Conservation (phyloP, 2,888 invertebrate species). For the Melanostoma scalare region DNA sequence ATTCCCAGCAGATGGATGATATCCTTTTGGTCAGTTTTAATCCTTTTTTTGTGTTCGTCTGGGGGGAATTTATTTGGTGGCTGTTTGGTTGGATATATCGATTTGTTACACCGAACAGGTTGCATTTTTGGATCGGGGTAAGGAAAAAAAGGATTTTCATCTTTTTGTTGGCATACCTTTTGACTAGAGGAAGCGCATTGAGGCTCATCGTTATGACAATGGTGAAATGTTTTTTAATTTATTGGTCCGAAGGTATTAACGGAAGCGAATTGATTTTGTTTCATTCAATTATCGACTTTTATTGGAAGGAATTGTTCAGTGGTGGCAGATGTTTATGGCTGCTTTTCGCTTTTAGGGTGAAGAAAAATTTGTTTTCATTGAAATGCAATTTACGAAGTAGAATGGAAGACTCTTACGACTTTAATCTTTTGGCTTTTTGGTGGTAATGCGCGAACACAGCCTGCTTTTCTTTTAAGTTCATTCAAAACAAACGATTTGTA, state of each 20-base stretch:
- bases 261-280: slow-evolving; percentile 72
- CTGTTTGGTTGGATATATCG: slow-evolving; percentile 55
- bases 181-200: slow-evolving; percentile 6
- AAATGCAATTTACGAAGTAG: neutral
- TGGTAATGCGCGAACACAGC: neutral
- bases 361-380: slow-evolving; percentile 33
- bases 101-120: slow-evolving; percentile 67
- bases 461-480: no score
- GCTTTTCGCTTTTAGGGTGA: slow-evolving; percentile 20
- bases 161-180: neutral
- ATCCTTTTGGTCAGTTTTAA: slow-evolving; percentile 66
- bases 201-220: slow-evolving; percentile 35
- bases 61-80: slow-evolving; percentile 38
- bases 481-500: no score
- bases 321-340: slow-evolving; percentile 54
- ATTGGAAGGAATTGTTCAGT: slow-evolving; percentile 45
- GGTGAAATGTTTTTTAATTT: slow-evolving; percentile 60
- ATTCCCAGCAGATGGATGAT: slow-evolving; percentile 64
- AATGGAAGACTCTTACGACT: slow-evolving; percentile 3
- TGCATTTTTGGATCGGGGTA: slow-evolving; percentile 30
- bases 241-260: slow-evolving; percentile 63
- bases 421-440: neutral
- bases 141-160: slow-evolving; percentile 37
- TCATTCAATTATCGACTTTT: slow-evolving; percentile 70
- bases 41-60: slow-evolving; percentile 51